Evolutionary conservation across 2,888 invertebrate genomes (phyloP).

Genomic region (Poecilobothrus nobilitatus): DNA sequence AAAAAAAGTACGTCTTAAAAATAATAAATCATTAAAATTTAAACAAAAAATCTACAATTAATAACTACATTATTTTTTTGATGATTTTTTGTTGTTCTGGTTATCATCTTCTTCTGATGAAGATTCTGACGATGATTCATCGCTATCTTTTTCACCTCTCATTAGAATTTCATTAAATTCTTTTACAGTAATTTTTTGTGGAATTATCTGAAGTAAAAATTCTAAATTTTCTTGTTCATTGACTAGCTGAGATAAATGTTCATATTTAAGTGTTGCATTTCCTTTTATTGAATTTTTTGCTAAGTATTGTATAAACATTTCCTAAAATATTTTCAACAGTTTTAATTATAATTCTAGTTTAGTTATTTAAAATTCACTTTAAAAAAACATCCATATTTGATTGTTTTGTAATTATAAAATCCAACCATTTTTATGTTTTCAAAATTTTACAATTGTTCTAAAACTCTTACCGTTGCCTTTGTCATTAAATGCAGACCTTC

Average conservation of each 20-base stretch:
- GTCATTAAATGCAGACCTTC: conserved; percentile 27
- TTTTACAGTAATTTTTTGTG: conserved; percentile 38
- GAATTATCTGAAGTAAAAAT: conserved; percentile 38
- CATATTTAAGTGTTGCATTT: conserved; percentile 32
- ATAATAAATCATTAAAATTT: too few species aligned
- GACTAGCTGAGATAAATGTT: conserved; percentile 35
- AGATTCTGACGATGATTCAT: conserved; percentile 10
- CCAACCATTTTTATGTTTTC: too few species aligned
- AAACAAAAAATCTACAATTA: too few species aligned
- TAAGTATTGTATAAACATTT: conserved; percentile 38
- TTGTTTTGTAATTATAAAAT: too few species aligned
- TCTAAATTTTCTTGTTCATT: conserved; percentile 34
- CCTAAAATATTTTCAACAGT: conserved; percentile 22
- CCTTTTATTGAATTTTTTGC: conserved; percentile 31
- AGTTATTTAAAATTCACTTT: too few species aligned
- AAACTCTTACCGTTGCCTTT: conserved; percentile 19
- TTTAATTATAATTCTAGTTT: too few species aligned
- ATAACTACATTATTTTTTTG: background rate
- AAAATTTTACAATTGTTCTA: background rate
- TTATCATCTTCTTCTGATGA: conserved; percentile 1
- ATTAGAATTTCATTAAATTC: conserved; percentile 36
- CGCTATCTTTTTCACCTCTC: conserved; percentile 23
- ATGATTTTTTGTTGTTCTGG: background rate
- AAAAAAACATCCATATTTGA: too few species aligned
- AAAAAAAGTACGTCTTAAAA: too few species aligned